Conservation (phyloP, 2,113 vertebrate species). For the Hippoglossus stenolepis region DNA sequence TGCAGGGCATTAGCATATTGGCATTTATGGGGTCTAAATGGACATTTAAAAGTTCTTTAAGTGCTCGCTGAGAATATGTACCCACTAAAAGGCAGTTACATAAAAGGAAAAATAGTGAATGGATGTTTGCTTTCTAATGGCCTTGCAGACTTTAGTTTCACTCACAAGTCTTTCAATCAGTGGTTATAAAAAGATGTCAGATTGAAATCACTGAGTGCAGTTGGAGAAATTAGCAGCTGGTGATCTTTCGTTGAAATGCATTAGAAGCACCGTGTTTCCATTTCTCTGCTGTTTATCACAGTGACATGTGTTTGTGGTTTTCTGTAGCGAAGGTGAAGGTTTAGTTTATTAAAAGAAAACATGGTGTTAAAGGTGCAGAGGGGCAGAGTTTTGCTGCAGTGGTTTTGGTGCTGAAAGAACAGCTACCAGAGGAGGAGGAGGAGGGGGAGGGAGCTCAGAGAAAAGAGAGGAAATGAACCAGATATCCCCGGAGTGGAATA, state of each 20-base stretch:
- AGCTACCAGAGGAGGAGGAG: constrained; percentile 9
- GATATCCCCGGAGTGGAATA: background rate
- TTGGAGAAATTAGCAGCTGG: background rate
- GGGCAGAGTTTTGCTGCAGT: constrained; percentile 55
- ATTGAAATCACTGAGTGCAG: constrained; percentile 8
- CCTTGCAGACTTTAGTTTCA: constrained; percentile 7
- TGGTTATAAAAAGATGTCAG: constrained; percentile 3
- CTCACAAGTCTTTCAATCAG: no score
- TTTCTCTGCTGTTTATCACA: constrained; percentile 25
- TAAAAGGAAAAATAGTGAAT: constrained; percentile 38
- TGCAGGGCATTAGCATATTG: constrained; percentile 5
- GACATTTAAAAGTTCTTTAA: constrained; percentile 27
- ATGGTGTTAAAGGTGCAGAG: background rate
- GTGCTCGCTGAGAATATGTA: constrained; percentile 29
- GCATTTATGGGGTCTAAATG: constrained; percentile 24
- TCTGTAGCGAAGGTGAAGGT: constrained; percentile 7
- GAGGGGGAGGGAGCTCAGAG: constrained; percentile 1
- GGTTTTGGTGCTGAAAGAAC: constrained; percentile 66
- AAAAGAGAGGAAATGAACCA: constrained; percentile 26
- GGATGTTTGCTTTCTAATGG: constrained; percentile 48
- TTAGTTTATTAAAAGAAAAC: constrained; percentile 6
- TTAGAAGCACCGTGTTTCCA: background rate
- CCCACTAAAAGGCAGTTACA: constrained; percentile 14
- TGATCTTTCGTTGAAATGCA: background rate
- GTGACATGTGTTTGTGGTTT: background rate